Percentiles rank a stretch among this genome's conserved stretches.
These are phyloP conservation scores for Pachycephala philippinensis DNA, from an alignment of 2,113 vertebrate species.

Conservation along the genomic window DNA sequence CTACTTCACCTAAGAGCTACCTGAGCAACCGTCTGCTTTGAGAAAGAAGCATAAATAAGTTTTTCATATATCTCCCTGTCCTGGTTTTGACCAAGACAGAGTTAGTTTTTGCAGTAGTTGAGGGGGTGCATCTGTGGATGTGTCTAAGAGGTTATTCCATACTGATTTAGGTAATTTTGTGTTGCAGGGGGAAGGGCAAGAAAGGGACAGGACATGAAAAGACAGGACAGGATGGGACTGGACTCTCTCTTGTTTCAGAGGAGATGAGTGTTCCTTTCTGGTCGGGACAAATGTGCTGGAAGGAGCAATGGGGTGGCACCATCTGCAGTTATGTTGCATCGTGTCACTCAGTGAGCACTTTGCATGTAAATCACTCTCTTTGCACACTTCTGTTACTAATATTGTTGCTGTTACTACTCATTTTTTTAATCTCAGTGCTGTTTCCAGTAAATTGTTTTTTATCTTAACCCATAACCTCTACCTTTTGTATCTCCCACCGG, in stretches of 20 bases:
- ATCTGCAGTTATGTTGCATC: fast-evolving
- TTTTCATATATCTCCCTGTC: neutral
- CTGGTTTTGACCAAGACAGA: neutral
- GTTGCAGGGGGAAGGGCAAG: too few relatives aligned
- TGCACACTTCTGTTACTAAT: neutral
- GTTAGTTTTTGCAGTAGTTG: neutral
- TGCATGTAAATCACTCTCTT: neutral
- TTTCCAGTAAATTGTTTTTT: neutral
- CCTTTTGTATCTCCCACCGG: neutral
- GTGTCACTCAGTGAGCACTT: fast-evolving
- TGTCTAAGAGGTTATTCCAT: neutral
- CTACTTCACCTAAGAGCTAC: neutral
- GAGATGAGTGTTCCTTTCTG: neutral
- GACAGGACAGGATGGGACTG: neutral
- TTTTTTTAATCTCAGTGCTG: neutral
- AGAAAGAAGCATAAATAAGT: neutral
- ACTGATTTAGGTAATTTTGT: neutral
- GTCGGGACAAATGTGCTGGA: fast-evolving
- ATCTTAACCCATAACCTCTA: neutral
- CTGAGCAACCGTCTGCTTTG: neutral
- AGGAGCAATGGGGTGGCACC: neutral
- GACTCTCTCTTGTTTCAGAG: neutral
- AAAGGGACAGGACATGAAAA: neutral
- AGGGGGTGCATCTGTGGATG: fast-evolving
- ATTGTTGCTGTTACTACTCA: neutral